Conservation (phyloP, 2,113 vertebrate species). For the Paradisaea rubra region DNA sequence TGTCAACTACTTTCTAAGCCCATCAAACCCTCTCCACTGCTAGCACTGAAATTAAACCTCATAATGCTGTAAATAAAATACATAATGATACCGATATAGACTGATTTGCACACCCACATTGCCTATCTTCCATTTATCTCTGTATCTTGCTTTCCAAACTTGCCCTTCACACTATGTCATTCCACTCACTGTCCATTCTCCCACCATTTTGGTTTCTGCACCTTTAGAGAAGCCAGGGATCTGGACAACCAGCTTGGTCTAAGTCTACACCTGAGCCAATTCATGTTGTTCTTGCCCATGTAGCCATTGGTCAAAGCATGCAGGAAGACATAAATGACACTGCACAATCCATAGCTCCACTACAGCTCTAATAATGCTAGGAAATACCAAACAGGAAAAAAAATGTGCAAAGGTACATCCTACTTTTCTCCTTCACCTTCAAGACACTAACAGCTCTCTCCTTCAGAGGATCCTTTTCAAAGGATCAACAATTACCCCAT, state of each 20-base stretch:
- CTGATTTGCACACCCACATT: background rate
- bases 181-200: background rate
- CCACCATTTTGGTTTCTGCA: background rate
- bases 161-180: background rate
- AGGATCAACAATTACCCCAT: background rate
- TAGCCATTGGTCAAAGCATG: background rate
- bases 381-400: background rate
- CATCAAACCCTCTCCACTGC: background rate
- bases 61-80: background rate
- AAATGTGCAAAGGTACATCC: background rate
- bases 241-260: background rate
- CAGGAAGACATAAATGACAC: background rate
- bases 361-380: background rate
- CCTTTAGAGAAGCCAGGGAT: background rate
- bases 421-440: background rate
- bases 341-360: background rate
- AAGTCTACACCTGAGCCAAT: background rate
- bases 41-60: background rate
- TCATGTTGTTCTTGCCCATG: background rate
- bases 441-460: background rate
- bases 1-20: background rate
- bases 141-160: background rate
- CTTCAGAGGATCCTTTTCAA: background rate
- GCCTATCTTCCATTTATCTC: background rate
- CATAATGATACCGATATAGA: background rate